Base-by-base conservation (phyloP, 2,113 vertebrate species). In the Gymnocephalus cernua region DNA sequence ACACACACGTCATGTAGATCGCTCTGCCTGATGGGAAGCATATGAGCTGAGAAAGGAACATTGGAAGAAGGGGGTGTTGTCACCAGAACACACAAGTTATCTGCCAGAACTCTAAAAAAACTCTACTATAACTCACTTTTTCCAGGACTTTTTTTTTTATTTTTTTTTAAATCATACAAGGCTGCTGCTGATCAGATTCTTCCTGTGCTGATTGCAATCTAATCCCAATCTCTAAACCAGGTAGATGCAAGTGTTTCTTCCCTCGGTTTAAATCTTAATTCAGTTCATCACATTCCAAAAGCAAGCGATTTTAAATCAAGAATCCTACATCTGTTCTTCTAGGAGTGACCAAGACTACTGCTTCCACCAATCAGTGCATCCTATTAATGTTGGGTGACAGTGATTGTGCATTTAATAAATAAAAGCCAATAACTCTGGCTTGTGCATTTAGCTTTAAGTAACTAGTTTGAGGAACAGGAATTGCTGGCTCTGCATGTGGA, bases 21-120 rank as follows among this genome's bases (percentile, higher is more conserved):
- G 41, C 83, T 77, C 64, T 74, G 91, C 87, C 84, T 94, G 91
- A 93, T 93, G 90, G 87, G 88, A 94, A 94, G 84, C 93, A 93
- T 91, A 92, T 93, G 91, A 91, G 87, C 83, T 69, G 82, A 80
- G 89, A 88, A 80, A 83, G 77, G 84, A 91, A 90, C 89, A 86
- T 45, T 88, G 75, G 74, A 87, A 77, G 85, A 86, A 77, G 77
- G 89, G 80, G 85, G 85, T 75, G 86, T 82, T 89, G 88, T 89
- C 89, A 82, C 80, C 84, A 91, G 77, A 90, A 89, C 81, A 88
- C 80, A 76, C 71, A 70, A 84, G 51, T 58, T 77, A 66, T 87
- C 72, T 86, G 83, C 86, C 88, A 91, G 88, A 86, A 86, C 56
- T 41, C 35, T 38, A 11, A 41, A 41, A 41, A 41, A 41, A 41